These are phyloP conservation scores for human (Homo sapiens) DNA, from an alignment of 2,113 vertebrate genomes.

Conservation along the genomic window GRCh38 chr9:110687001-110687500, in stretches of 20 bases:
- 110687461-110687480: too few relatives aligned
- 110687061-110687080: neutral
- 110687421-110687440: too few relatives aligned
- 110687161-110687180: conserved; percentile 92
- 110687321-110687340: too few relatives aligned
- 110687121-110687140: conserved; percentile 94
- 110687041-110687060: neutral
- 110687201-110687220: conserved; percentile 94
- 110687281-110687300: neutral
- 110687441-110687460: too few relatives aligned
- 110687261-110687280: conserved; percentile 95
- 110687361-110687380: too few relatives aligned
- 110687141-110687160: conserved; percentile 93
- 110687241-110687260: conserved; percentile 98
- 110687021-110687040: neutral
- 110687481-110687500: too few relatives aligned
- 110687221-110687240: conserved; percentile 90
- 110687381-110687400: too few relatives aligned
- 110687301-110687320: neutral
- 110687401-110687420: too few relatives aligned
- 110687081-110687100: neutral
- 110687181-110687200: conserved; percentile 95
- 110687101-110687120: conserved; percentile 82
- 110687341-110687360: too few relatives aligned
- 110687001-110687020: neutral